Evolutionary conservation across 2,113 vertebrate species (phyloP).

Genomic region (Hippocampus mohnikei): DNA sequence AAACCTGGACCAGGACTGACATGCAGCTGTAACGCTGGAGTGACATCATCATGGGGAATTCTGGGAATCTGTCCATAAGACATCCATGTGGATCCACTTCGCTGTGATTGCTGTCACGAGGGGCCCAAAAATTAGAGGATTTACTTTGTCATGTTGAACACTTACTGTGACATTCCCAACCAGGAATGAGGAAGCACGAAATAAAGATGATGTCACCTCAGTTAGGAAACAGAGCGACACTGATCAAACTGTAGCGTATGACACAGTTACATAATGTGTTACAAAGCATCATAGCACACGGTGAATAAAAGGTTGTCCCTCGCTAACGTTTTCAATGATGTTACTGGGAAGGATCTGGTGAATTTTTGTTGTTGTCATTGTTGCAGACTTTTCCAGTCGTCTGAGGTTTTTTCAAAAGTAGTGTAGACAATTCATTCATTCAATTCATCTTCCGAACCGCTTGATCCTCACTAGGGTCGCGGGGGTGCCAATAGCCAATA

Average conservation of each 20-base stretch:
- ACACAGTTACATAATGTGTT: too few species aligned
- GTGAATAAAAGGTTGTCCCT: too few species aligned
- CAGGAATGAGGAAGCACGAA: not conserved
- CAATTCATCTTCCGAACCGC: too few species aligned
- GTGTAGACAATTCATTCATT: too few species aligned
- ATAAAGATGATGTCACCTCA: not conserved
- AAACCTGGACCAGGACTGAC: not conserved
- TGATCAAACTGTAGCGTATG: not conserved
- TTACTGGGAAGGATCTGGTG: too few species aligned
- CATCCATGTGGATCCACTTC: conserved; percentile 61
- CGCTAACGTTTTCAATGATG: too few species aligned
- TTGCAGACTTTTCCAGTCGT: too few species aligned
- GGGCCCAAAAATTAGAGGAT: not conserved
- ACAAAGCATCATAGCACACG: too few species aligned
- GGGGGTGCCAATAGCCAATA: too few species aligned
- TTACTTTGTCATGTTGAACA: not conserved
- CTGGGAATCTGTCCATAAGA: conserved; percentile 57
- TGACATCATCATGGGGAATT: conserved; percentile 64
- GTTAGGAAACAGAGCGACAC: not conserved
- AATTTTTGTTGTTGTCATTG: too few species aligned
- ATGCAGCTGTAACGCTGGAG: conserved; percentile 1
- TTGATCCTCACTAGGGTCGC: too few species aligned
- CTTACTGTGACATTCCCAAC: not conserved
- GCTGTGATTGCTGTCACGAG: conserved; percentile 29
- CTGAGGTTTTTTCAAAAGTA: too few species aligned